Evolutionary conservation across 2,888 invertebrate species (phyloP).

Genomic region (Pinctada fucata): DNA sequence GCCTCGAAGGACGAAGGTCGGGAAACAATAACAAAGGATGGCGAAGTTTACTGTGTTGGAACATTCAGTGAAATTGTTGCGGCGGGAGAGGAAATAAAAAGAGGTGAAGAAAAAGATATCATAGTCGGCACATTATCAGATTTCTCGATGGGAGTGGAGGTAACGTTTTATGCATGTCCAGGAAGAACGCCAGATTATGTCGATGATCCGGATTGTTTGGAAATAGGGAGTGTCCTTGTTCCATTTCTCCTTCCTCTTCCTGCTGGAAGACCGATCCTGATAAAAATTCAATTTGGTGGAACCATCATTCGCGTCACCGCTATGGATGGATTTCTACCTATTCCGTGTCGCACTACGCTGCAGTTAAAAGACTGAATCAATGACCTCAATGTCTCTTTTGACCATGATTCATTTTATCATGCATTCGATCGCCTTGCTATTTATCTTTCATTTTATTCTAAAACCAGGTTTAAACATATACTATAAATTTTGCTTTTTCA

Average conservation of each 20-base stretch:
- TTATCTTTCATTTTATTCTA: too few species aligned
- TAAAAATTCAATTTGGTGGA: not conserved
- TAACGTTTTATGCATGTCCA: not conserved
- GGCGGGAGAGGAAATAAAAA: not conserved
- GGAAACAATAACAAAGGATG: not conserved
- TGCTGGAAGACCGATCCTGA: not conserved
- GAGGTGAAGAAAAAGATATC: not conserved
- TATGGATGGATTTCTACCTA: not conserved
- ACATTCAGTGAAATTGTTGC: not conserved
- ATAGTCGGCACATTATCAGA: not conserved
- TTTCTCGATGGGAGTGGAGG: not conserved
- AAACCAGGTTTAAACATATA: too few species aligned
- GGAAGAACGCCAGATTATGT: not conserved
- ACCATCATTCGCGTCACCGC: not conserved
- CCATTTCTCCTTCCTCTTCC: not conserved
- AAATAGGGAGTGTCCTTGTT: not conserved
- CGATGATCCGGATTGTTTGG: not conserved
- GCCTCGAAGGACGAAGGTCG: slow-evolving; percentile 3
- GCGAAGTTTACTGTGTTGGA: not conserved
- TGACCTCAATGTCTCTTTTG: too few species aligned
- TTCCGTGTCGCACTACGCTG: not conserved
- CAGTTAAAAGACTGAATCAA: not conserved
- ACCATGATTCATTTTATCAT: too few species aligned
- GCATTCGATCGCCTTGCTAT: too few species aligned
- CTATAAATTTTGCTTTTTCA: too few species aligned